These are phyloP conservation scores for Sapajus apella DNA, from an alignment of 2,113 vertebrate genomes.

Conservation along the genomic window DNA sequence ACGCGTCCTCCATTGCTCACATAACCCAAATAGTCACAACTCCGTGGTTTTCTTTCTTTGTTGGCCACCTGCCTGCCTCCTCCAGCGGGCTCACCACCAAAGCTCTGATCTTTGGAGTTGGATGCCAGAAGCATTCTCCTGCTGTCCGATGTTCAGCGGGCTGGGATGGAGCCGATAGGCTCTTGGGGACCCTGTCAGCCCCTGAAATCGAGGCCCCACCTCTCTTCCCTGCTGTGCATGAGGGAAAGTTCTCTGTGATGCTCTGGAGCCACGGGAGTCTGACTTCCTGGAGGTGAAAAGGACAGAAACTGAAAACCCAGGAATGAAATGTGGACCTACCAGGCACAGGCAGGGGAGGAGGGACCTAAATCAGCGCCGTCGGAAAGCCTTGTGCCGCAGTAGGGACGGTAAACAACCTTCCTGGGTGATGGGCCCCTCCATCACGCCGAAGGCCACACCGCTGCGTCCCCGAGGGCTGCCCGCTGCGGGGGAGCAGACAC, in stretches of 20 bases:
- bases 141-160: neutral
- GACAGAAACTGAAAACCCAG: neutral
- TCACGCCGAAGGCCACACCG: conserved; percentile 19
- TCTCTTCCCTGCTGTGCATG: neutral
- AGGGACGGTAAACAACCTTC: conserved; percentile 27
- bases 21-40: fast-evolving
- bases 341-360: neutral
- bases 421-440: neutral
- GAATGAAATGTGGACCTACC: neutral
- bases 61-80: too few species aligned
- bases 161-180: neutral
- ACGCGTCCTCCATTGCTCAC: fast-evolving
- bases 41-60: neutral
- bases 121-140: neutral
- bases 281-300: conserved; percentile 41
- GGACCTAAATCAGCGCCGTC: conserved; percentile 8
- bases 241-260: neutral
- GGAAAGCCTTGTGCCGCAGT: conserved; percentile 5
- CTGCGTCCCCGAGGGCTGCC: fast-evolving
- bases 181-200: neutral
- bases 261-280: fast-evolving
- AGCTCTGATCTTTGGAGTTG: neutral
- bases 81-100: too few species aligned
- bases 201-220: neutral
- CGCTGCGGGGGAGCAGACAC: neutral